Evolutionary conservation across 2,888 invertebrate species (phyloP).

Genomic region (Linyphia triangularis): DNA sequence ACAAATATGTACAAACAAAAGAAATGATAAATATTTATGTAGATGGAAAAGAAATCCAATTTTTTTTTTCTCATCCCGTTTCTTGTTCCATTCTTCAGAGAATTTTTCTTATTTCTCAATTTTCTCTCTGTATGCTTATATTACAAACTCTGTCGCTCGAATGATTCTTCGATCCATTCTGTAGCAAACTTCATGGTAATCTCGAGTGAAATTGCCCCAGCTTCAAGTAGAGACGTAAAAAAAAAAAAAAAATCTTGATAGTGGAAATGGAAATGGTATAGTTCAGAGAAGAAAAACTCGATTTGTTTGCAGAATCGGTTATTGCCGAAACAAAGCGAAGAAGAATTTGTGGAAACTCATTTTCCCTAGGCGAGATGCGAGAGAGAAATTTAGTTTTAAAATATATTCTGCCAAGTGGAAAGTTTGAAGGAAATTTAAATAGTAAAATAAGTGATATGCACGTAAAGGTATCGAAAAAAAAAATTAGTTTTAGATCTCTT

Average conservation of each 20-base stretch:
- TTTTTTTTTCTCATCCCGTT: slow-evolving; percentile 11
- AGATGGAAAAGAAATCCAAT: slow-evolving; percentile 34
- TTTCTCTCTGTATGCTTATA: slow-evolving; percentile 27
- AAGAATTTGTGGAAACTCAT: slow-evolving; percentile 2
- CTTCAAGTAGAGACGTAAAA: not conserved
- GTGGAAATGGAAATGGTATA: slow-evolving; percentile 44
- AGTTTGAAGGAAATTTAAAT: not conserved
- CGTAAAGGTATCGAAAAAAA: not conserved
- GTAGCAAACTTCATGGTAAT: slow-evolving; percentile 44
- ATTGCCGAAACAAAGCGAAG: slow-evolving; percentile 50
- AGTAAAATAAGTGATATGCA: not conserved
- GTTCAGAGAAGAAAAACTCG: slow-evolving; percentile 40
- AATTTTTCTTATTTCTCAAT: slow-evolving; percentile 27
- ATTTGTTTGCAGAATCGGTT: slow-evolving; percentile 57
- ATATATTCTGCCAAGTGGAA: not conserved
- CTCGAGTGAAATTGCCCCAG: slow-evolving; percentile 29
- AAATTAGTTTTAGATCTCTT: no score
- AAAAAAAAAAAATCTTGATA: slow-evolving; percentile 11
- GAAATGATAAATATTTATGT: slow-evolving; percentile 21
- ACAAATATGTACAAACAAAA: slow-evolving; percentile 30
- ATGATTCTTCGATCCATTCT: slow-evolving; percentile 51
- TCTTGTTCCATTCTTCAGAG: no score
- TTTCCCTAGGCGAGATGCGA: not conserved
- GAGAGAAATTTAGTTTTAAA: slow-evolving; percentile 13
- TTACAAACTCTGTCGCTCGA: slow-evolving; percentile 42